Evolutionary conservation across 2,888 invertebrate genomes (phyloP).

Genomic region (Ophonus ardosiacus): DNA sequence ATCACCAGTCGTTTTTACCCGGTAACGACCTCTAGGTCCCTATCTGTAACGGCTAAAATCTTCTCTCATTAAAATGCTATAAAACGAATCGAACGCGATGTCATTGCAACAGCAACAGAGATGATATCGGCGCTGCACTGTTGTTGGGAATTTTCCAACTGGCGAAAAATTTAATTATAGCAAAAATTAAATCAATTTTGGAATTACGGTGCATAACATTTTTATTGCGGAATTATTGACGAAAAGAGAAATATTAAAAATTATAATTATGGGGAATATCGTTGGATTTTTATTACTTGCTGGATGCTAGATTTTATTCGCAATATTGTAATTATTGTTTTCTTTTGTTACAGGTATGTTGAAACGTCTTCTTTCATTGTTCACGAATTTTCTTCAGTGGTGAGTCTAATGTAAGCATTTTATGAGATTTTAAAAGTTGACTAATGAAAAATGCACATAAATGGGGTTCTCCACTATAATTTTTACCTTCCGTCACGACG

Average conservation of each 20-base stretch:
- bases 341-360: not conserved
- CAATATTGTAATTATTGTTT: not conserved
- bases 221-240: not conserved
- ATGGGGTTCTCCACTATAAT: too few species aligned
- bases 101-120: not conserved
- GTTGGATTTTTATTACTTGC: not conserved
- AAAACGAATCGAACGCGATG: conserved; percentile 7
- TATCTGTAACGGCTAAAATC: conserved; percentile 27
- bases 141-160: not conserved
- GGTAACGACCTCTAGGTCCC: not conserved
- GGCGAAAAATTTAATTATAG: not conserved
- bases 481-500: too few species aligned
- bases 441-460: too few species aligned
- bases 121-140: not conserved
- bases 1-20: conserved; percentile 12
- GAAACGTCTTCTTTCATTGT: not conserved
- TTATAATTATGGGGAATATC: not conserved
- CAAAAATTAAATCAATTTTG: not conserved
- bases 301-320: too few species aligned
- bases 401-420: not conserved
- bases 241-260: not conserved
- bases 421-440: too few species aligned
- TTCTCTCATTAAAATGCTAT: conserved; percentile 14
- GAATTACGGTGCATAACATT: not conserved
- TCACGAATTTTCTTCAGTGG: not conserved